A percentile compares a stretch with the other conserved stretches of the same genome.
phyloP scores from a whole-genome alignment of 1,140 invertebrate genomes.

The Delia radicum region DNA sequence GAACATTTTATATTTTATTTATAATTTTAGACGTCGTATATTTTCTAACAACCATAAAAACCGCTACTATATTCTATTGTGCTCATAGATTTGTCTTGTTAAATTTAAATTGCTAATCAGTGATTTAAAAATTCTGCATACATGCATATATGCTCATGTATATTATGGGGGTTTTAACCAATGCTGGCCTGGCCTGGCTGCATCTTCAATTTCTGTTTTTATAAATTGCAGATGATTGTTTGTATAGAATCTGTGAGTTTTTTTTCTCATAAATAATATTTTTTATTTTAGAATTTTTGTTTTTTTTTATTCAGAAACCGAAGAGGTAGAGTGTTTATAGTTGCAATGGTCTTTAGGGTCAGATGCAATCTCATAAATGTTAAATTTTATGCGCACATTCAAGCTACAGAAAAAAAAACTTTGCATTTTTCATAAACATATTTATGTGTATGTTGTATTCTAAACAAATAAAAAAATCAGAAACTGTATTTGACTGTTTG shows the following conservation, averaged over 20 bases:
- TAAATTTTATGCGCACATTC: constrained; percentile 22
- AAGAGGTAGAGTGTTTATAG: background rate
- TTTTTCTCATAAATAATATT: constrained; percentile 19
- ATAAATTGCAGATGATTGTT: background rate
- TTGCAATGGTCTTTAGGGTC: constrained; percentile 7
- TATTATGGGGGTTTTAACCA: background rate
- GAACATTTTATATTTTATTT: too few species aligned
- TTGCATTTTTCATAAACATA: background rate
- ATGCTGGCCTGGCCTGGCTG: background rate
- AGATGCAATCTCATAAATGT: constrained; percentile 22
- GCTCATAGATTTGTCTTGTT: background rate
- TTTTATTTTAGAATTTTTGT: constrained; percentile 13
- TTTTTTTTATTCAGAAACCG: background rate
- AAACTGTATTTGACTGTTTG: background rate
- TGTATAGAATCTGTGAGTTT: background rate
- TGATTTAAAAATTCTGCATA: background rate
- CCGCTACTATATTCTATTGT: too few species aligned
- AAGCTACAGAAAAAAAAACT: background rate
- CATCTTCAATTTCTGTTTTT: background rate
- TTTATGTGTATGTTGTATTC: background rate
- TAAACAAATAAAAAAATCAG: constrained; percentile 9
- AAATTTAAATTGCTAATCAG: background rate
- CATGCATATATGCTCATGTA: background rate
- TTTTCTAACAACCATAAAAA: too few species aligned
- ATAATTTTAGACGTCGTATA: too few species aligned